Conservation (phyloP, 1,140 invertebrate species). For the Formica selysi region DNA sequence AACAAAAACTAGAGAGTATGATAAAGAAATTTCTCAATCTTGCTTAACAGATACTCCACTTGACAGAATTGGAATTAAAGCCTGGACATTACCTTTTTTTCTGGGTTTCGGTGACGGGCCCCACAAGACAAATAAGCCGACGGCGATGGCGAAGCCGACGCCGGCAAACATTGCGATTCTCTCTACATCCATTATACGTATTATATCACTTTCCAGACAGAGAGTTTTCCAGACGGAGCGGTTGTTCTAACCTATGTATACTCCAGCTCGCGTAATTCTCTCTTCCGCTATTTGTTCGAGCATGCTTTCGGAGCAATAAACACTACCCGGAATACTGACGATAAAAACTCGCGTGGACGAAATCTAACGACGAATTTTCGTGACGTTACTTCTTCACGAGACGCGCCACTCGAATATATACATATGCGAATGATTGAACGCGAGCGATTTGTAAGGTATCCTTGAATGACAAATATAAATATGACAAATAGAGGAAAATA, state of each 20-base stretch:
- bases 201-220: not conserved
- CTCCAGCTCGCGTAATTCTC: not conserved
- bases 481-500: no score
- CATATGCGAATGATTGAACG: no score
- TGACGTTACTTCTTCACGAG: no score
- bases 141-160: conserved; percentile 91
- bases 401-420: no score
- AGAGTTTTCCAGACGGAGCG: not conserved
- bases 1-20: not conserved
- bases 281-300: not conserved
- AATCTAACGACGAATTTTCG: not conserved
- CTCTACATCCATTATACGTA: conserved; percentile 88
- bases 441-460: no score
- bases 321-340: no score
- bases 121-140: conserved; percentile 93
- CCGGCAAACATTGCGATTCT: conserved; percentile 90
- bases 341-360: not conserved
- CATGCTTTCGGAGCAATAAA: not conserved
- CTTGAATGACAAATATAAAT: no score
- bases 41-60: conserved; percentile 2
- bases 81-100: conserved; percentile 80
- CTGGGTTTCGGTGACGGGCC: conserved; percentile 88
- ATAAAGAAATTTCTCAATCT: not conserved
- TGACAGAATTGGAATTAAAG: not conserved
- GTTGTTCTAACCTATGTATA: not conserved